These are phyloP conservation scores for Andrena haemorrhoa DNA, from an alignment of 2,888 invertebrate genomes.

Conservation along the genomic window DNA sequence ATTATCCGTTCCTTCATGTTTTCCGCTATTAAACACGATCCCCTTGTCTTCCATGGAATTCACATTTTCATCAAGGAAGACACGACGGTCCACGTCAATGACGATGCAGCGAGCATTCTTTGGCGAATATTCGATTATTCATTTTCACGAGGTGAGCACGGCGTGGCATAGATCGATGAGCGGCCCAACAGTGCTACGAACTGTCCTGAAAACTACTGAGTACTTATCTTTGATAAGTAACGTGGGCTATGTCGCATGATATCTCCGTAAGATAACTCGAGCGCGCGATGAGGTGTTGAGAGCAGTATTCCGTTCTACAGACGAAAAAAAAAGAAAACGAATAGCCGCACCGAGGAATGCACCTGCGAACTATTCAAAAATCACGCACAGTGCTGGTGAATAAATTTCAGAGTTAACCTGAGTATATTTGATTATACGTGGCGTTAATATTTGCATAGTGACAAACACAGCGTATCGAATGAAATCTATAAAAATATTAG, in stretches of 20 bases:
- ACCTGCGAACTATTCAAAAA: slow-evolving; percentile 10
- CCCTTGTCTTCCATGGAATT: slow-evolving; percentile 31
- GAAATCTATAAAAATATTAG: neutral
- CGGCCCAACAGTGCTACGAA: slow-evolving; percentile 54
- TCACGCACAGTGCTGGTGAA: neutral
- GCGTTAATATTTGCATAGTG: neutral
- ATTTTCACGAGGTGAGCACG: neutral
- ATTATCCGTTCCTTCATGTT: slow-evolving; percentile 51
- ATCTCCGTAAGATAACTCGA: slow-evolving; percentile 76
- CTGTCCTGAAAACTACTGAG: slow-evolving; percentile 76
- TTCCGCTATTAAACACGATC: slow-evolving; percentile 28
- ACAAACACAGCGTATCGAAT: neutral
- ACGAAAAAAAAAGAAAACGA: slow-evolving; percentile 11
- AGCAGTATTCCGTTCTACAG: slow-evolving; percentile 49
- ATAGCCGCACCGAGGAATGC: slow-evolving; percentile 3
- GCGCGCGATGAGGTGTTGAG: slow-evolving; percentile 50
- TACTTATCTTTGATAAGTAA: slow-evolving; percentile 82
- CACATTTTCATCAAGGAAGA: slow-evolving; percentile 33
- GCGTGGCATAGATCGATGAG: slow-evolving; percentile 47
- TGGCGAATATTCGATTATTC: neutral
- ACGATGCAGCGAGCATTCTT: neutral
- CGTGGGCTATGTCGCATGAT: slow-evolving; percentile 71
- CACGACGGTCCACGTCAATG: neutral
- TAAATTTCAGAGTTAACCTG: neutral
- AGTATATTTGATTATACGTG: neutral